Percentiles rank a stretch among this genome's conserved stretches.
These are phyloP conservation scores for Rhogogaster chlorosoma DNA, from an alignment of 2,888 invertebrate genomes.

Conservation along the genomic window DNA sequence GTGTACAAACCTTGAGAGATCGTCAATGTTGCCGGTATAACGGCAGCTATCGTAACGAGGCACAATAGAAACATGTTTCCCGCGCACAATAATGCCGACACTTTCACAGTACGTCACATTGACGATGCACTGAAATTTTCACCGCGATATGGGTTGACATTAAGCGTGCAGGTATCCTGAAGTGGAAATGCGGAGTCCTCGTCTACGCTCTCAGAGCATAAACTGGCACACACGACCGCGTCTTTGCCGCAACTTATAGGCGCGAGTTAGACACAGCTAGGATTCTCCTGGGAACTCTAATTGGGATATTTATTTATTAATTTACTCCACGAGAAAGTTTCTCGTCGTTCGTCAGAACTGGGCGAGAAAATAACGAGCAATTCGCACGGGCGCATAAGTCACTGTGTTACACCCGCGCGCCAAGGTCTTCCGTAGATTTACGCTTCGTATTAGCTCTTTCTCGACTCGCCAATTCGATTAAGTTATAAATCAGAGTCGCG, in stretches of 20 bases:
- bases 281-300: background rate
- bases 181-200: background rate
- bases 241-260: background rate
- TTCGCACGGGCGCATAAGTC: background rate
- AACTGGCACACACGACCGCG: background rate
- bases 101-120: constrained; percentile 24
- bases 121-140: background rate
- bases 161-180: background rate
- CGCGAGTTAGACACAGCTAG: accelerated
- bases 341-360: background rate
- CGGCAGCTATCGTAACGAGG: background rate
- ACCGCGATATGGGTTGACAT: background rate
- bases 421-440: background rate
- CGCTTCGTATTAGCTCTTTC: background rate
- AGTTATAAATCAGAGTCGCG: background rate
- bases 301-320: background rate
- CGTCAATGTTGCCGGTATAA: background rate
- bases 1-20: constrained; percentile 52
- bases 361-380: constrained; percentile 12
- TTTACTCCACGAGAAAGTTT: background rate
- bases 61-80: constrained; percentile 32
- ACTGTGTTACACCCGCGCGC: background rate
- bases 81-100: constrained; percentile 7
- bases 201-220: background rate
- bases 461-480: background rate